Base-by-base conservation (phyloP, 2,888 invertebrate genomes). In the Coelopa pilipes region DNA sequence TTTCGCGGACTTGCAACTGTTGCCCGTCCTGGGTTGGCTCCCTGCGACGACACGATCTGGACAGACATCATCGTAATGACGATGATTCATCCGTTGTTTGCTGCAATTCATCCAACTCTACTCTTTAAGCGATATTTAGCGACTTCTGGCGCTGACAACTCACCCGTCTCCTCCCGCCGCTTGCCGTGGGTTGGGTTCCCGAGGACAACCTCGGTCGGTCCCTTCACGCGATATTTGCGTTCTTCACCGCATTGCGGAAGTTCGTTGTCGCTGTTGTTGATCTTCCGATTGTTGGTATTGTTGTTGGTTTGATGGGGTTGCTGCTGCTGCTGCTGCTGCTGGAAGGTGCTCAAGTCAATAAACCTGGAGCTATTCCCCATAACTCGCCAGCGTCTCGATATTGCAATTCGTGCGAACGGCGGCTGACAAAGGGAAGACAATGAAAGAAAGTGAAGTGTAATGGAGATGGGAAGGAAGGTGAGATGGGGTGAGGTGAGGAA, bases 331-430 rank as follows among this genome's bases (percentile, higher is more conserved):
- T 11, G 49, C 13, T 19, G 21, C 34, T 60, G 59, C 17, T 59
- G 59, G 49, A 59, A 70, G 47, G 47, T 49, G 59, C 70, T 21
- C 15, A 47, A 70, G 70, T 70, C 70, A 70, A 70, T 70, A 70
- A 70, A 70, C 70, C 24, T 49, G 59, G 47, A 21, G 57, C 69
- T 59, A 53, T 34, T 62, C n/a, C 62, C 13, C 34, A 24, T 47
- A 47, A 34, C 34, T 34, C 34, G 34, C 34, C 53, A 70, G 24
- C 17, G 59, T 69, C 4, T 24, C 34, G 50, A 68, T 68, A 68
- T 19, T 68, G 55, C 24, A 55, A 69, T 69, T 19, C 34, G 34
- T 34, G 34, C 34, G 34, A 34, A 7, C 11, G 21, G 11, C 17
- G 21, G 12, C n/a, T 17, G 57, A 53, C 53, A 53, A 53, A 53